A percentile compares a stretch with the other conserved stretches of the same genome.
Evolutionary conservation across 2,113 vertebrate genomes (phyloP).

Genomic region (Syrmaticus mikado): DNA sequence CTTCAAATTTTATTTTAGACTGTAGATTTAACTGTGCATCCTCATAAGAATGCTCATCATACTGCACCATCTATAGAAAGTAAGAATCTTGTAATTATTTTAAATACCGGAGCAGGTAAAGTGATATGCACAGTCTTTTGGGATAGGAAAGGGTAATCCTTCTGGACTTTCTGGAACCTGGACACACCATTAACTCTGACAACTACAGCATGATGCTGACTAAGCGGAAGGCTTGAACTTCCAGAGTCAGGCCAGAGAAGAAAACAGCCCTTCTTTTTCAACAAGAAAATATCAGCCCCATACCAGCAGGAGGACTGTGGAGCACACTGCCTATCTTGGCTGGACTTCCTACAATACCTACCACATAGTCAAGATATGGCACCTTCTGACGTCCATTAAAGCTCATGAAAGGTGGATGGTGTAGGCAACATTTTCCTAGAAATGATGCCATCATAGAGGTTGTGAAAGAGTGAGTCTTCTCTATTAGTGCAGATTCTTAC

Average conservation of each 20-base stretch:
- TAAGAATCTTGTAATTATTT: not conserved
- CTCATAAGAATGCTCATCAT: not conserved
- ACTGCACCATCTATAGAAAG: not conserved
- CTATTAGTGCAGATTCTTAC: not conserved
- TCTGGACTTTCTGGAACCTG: not conserved
- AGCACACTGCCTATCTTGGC: not conserved
- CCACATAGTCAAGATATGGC: not conserved
- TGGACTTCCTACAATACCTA: not conserved
- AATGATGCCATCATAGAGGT: not conserved
- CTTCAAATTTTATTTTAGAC: not conserved
- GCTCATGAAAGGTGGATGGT: not conserved
- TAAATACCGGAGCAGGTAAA: not conserved
- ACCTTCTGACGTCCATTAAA: not conserved
- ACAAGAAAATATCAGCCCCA: not conserved
- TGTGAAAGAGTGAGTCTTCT: not conserved
- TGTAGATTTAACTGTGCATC: fast-evolving
- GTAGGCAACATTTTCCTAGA: not conserved
- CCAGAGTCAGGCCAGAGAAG: not conserved
- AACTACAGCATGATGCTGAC: not conserved
- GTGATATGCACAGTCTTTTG: not conserved
- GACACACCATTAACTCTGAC: not conserved
- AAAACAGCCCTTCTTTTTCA: not conserved
- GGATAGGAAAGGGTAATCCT: not conserved
- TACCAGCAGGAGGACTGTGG: not conserved
- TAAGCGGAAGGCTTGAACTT: not conserved